phyloP scores from a whole-genome alignment of 2,113 vertebrate species.

The Paralichthys olivaceus region DNA sequence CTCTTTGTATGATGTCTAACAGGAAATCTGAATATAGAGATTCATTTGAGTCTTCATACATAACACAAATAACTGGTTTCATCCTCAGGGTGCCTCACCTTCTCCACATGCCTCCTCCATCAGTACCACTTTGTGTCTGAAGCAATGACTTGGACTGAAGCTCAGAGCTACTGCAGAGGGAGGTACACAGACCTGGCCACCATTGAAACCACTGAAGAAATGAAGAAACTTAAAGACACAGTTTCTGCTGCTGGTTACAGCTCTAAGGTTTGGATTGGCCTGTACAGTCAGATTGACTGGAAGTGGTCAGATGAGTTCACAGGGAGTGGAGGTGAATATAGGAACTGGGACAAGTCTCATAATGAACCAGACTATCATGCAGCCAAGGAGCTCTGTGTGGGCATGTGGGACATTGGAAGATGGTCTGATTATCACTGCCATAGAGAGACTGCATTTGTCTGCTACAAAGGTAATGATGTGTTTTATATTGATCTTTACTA shows the following conservation, averaged over 20 bases:
- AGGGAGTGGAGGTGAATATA: background rate
- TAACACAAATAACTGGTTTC: no score
- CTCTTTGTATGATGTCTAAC: no score
- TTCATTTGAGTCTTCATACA: no score
- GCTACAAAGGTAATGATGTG: background rate
- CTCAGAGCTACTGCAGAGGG: conserved; percentile 36
- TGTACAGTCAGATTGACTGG: background rate
- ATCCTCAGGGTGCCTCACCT: no score
- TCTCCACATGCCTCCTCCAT: background rate
- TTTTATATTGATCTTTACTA: background rate
- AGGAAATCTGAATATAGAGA: no score
- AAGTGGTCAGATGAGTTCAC: conserved; percentile 9
- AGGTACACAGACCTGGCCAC: conserved; percentile 9
- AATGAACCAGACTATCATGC: background rate
- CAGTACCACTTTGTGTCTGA: conserved; percentile 26
- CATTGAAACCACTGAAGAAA: background rate
- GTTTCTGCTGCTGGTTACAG: background rate
- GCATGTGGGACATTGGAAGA: rapidly evolving
- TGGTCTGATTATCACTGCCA: background rate
- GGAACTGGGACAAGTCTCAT: background rate
- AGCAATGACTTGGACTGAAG: background rate
- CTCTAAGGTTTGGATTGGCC: conserved; percentile 22
- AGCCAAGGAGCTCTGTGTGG: background rate
- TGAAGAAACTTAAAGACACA: background rate
- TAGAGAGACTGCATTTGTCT: background rate